Percentiles rank a stretch among this genome's conserved stretches.
These are phyloP conservation scores for Rhinella marina DNA, from an alignment of 2,797 vertebrate species.

Conservation along the genomic window DNA sequence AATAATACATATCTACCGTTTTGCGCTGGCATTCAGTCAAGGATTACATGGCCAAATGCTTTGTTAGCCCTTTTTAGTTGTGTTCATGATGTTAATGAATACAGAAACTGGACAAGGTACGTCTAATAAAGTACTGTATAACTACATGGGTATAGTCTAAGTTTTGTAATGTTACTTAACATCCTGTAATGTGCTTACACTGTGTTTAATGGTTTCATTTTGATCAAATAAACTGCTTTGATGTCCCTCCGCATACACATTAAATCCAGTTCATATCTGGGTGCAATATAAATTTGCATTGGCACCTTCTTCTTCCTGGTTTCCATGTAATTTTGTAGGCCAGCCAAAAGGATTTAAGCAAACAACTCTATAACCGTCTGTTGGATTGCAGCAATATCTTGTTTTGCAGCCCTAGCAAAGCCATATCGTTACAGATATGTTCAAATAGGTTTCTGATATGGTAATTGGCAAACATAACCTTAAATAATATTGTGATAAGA, in stretches of 20 bases:
- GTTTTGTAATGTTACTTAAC: background rate
- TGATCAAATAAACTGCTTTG: background rate
- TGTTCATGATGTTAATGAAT: background rate
- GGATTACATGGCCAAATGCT: background rate
- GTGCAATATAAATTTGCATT: slow-evolving; percentile 31
- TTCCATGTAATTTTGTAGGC: background rate
- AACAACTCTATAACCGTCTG: background rate
- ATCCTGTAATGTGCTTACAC: background rate
- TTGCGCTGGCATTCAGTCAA: background rate
- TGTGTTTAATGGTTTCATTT: background rate
- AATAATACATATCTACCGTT: background rate
- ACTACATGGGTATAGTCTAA: background rate
- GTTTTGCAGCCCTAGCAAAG: background rate
- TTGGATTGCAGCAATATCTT: background rate
- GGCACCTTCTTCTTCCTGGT: slow-evolving; percentile 25
- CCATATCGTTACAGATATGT: background rate
- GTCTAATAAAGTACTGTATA: background rate
- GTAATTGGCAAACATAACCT: background rate
- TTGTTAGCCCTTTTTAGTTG: background rate
- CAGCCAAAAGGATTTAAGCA: slow-evolving; percentile 5
- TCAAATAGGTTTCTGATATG: background rate
- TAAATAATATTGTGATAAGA: background rate
- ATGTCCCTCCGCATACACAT: background rate
- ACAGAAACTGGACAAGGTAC: background rate
- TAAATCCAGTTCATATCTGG: background rate